A percentile compares a stretch with the other conserved stretches of the same genome.
phyloP scores from a whole-genome alignment of 2,888 invertebrate genomes.

The Dermolepida albohirtum region DNA sequence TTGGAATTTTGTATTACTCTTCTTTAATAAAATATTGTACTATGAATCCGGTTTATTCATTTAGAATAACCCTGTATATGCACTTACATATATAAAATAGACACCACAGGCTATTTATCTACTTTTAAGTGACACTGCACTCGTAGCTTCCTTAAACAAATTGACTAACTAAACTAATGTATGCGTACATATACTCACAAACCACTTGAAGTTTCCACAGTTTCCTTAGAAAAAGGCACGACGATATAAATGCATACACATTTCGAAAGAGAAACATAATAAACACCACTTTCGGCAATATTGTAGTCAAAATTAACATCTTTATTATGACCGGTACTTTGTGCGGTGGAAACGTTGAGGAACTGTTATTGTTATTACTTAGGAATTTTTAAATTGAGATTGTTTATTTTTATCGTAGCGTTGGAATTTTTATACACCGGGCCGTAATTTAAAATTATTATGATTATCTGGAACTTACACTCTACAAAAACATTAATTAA shows the following conservation, averaged over 20 bases:
- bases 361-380: conserved; percentile 51
- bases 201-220: not conserved
- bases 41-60: no score
- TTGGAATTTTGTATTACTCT: no score
- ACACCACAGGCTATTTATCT: no score
- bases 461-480: conserved; percentile 37
- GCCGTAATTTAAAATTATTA: conserved; percentile 38
- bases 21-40: no score
- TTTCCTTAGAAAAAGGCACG: conserved; percentile 1
- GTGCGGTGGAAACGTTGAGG: conserved; percentile 47
- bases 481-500: conserved; percentile 34
- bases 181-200: no score
- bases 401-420: conserved; percentile 29
- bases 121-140: no score
- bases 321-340: conserved; percentile 53
- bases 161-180: no score
- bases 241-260: conserved; percentile 22
- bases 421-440: conserved; percentile 37
- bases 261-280: conserved; percentile 27
- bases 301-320: conserved; percentile 53
- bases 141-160: no score
- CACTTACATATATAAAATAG: no score
- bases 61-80: no score
- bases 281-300: conserved; percentile 50
- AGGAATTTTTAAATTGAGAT: conserved; percentile 42